Percentiles rank a stretch among this genome's conserved stretches.
Evolutionary conservation across 23 tunicate genomes (phyloP).

Genomic region (Trididemnum nubilum): DNA sequence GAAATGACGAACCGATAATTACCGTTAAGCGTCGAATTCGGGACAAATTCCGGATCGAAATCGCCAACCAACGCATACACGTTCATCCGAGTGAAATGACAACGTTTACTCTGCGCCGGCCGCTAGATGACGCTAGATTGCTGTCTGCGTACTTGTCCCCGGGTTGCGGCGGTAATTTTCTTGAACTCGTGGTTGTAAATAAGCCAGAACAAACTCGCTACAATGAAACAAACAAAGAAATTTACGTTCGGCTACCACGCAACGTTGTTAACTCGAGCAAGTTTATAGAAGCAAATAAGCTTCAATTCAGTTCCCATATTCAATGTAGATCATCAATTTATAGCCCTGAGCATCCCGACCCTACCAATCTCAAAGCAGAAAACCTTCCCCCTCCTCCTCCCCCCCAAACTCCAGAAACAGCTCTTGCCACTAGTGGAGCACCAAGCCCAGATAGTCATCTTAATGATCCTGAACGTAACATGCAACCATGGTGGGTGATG

Average conservation of each 20-base stretch:
- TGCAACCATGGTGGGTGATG: constrained; percentile 54
- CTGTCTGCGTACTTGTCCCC: constrained; percentile 57
- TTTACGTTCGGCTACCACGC: constrained; percentile 47
- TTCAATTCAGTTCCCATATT: not conserved
- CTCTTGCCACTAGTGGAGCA: not conserved
- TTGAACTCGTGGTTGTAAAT: constrained; percentile 50
- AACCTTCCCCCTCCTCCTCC: constrained; percentile 60
- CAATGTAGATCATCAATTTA: not conserved
- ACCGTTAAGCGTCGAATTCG: constrained; percentile 58
- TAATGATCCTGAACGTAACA: not conserved
- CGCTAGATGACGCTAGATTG: constrained; percentile 53
- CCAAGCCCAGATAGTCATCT: not conserved
- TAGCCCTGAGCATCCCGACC: not conserved
- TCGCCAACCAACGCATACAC: constrained; percentile 51
- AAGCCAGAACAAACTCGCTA: not conserved
- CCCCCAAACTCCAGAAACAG: constrained; percentile 63
- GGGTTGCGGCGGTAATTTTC: constrained; percentile 35
- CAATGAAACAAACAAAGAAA: constrained; percentile 6
- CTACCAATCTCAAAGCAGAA: not conserved
- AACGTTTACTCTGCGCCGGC: constrained; percentile 48
- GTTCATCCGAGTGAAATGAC: constrained; percentile 72
- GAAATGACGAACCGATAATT: constrained; percentile 54
- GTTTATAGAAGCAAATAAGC: not conserved
- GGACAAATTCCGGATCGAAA: constrained; percentile 69
- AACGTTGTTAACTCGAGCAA: constrained; percentile 21